Evolutionary conservation across 2,888 invertebrate species (phyloP).

Genomic region (Lasioglossum oenotherae): DNA sequence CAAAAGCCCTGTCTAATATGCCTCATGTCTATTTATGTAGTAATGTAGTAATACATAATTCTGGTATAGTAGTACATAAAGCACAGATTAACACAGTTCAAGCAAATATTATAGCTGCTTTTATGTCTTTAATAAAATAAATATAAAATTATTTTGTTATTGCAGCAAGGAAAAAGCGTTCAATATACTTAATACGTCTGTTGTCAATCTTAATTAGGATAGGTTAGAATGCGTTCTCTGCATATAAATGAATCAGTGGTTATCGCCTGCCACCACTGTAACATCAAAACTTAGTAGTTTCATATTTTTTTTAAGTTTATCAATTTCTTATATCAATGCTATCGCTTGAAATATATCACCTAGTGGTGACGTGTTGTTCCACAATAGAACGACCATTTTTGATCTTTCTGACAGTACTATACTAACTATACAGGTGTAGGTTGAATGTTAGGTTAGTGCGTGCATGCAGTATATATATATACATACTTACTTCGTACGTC

Average conservation of each 20-base stretch:
- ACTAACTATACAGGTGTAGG: not conserved
- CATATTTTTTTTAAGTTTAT: constrained; percentile 34
- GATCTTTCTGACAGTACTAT: constrained; percentile 34
- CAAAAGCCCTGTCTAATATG: not conserved
- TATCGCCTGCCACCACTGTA: constrained; percentile 20
- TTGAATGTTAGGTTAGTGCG: not conserved
- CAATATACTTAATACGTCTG: constrained; percentile 21
- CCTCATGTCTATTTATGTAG: constrained; percentile 24
- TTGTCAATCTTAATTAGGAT: constrained; percentile 21
- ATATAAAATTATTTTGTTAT: constrained; percentile 12
- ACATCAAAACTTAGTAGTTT: constrained; percentile 7
- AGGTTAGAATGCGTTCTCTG: constrained; percentile 60
- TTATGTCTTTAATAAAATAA: constrained; percentile 9
- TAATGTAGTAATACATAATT: not conserved
- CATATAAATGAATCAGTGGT: constrained; percentile 25
- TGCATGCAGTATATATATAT: not conserved
- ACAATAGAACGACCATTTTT: constrained; percentile 55
- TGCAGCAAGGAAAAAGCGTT: not conserved
- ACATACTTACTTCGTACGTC: not conserved
- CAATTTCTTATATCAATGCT: constrained; percentile 37
- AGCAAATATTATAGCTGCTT: not conserved
- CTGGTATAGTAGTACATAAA: not conserved
- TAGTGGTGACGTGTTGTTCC: constrained; percentile 60
- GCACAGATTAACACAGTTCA: not conserved
- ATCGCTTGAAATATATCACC: constrained; percentile 54